A percentile compares a stretch with the other conserved stretches of the same genome.
Evolutionary conservation across 2,888 invertebrate species (phyloP).

Genomic region (Temnothorax unifasciatus): DNA sequence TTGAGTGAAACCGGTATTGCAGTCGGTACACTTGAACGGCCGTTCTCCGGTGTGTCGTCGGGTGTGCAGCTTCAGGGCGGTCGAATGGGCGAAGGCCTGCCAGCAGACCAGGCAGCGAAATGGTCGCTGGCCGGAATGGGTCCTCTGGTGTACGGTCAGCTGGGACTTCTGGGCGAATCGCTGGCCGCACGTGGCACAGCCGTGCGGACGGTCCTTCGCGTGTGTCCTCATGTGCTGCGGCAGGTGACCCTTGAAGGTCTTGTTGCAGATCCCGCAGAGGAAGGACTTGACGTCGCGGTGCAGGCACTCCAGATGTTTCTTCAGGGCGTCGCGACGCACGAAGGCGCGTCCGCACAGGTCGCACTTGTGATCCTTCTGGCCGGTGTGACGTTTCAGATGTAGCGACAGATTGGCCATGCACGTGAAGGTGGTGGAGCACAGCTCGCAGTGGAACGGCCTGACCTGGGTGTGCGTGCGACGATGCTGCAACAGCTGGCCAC

Average conservation of each 20-base stretch:
- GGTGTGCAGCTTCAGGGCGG: constrained; percentile 94
- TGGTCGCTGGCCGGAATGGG: constrained; percentile 94
- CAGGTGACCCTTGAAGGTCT: constrained; percentile 93
- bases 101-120: constrained; percentile 94
- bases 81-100: constrained; percentile 94
- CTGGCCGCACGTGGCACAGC: constrained; percentile 93
- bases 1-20: constrained; percentile 92
- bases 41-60: constrained; percentile 95
- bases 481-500: constrained; percentile 92
- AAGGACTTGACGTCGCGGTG: constrained; percentile 92
- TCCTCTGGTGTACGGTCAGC: constrained; percentile 93
- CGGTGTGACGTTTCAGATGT: constrained; percentile 89
- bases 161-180: constrained; percentile 95
- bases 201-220: constrained; percentile 91
- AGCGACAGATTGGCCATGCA: constrained; percentile 86
- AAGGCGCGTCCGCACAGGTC: constrained; percentile 94
- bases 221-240: constrained; percentile 94
- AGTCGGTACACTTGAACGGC: constrained; percentile 91
- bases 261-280: constrained; percentile 93
- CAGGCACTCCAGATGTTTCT: constrained; percentile 92
- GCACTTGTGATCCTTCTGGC: constrained; percentile 92
- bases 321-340: constrained; percentile 91
- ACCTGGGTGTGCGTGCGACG: constrained; percentile 91
- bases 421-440: constrained; percentile 91
- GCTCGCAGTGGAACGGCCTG: constrained; percentile 91